Percentiles rank a stretch among this genome's conserved stretches.
phyloP scores from a whole-genome alignment of 1,140 invertebrate species.

The Drosophila simulans region DNA sequence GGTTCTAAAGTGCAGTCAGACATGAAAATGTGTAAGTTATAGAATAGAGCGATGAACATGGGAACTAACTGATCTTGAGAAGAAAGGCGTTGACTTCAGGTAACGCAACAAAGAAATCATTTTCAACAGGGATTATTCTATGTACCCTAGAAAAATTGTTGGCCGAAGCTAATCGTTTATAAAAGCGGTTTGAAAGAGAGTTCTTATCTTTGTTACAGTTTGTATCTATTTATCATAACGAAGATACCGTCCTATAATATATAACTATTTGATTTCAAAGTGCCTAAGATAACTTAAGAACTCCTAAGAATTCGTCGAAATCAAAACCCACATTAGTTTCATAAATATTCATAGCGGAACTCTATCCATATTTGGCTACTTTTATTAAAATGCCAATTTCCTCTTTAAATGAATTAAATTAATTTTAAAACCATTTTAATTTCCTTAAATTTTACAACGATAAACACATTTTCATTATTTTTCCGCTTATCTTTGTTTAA shows the following conservation, averaged over 20 bases:
- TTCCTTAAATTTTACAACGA: neutral
- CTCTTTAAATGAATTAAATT: neutral
- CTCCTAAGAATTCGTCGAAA: neutral
- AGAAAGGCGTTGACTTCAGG: conserved; percentile 19
- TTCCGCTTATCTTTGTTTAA: neutral
- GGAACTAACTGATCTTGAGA: conserved; percentile 34
- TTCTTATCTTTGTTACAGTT: neutral
- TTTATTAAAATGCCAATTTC: neutral
- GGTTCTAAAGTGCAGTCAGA: conserved; percentile 45
- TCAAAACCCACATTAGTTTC: neutral
- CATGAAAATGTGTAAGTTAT: conserved; percentile 42
- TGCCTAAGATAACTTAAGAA: too few relatives aligned
- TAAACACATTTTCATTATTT: neutral
- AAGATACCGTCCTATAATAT: neutral
- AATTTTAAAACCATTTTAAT: neutral
- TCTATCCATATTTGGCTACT: neutral
- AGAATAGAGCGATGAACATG: conserved; percentile 11
- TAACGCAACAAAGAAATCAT: conserved; percentile 23
- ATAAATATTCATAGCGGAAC: conserved; percentile 11
- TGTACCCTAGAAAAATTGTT: conserved; percentile 4
- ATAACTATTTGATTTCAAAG: neutral
- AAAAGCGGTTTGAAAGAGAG: neutral
- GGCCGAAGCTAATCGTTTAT: neutral
- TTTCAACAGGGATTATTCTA: neutral
- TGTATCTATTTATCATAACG: neutral